Evolutionary conservation across 2,797 vertebrate species (phyloP).

Genomic region (Galago senegalensis): DNA sequence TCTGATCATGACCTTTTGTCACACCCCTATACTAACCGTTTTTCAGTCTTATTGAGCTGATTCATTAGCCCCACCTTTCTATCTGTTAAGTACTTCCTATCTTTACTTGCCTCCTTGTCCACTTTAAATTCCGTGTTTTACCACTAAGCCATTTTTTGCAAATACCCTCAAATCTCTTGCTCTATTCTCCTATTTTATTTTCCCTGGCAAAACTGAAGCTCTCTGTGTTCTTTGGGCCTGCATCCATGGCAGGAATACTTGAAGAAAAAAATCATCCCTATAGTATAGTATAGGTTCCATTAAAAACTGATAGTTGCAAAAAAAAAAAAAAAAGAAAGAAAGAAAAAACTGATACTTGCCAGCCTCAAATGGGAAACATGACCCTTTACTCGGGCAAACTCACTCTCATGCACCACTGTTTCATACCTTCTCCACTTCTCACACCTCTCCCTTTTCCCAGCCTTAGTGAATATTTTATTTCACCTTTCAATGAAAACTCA

Average conservation of each 20-base stretch:
- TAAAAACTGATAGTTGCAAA: neutral
- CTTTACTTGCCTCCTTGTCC: neutral
- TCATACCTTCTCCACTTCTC: neutral
- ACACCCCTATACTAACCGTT: neutral
- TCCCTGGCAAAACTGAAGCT: neutral
- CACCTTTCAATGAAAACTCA: neutral
- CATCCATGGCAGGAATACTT: neutral
- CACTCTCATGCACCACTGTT: accelerated
- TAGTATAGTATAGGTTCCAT: neutral
- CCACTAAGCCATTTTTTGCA: neutral
- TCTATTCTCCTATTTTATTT: neutral
- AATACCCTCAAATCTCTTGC: neutral
- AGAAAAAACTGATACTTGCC: neutral
- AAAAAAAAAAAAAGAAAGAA: no score
- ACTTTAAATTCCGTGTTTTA: neutral
- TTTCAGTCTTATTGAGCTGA: neutral
- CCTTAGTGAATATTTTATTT: neutral
- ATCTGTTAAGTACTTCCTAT: neutral
- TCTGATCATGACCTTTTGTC: neutral
- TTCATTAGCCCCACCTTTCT: neutral
- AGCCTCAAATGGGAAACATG: neutral
- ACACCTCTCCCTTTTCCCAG: neutral
- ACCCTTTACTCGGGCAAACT: neutral
- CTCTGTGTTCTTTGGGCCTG: neutral
- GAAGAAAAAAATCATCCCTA: neutral